Evolutionary conservation across 2,797 vertebrate species (phyloP).

Genomic region (Girardinus metallicus): DNA sequence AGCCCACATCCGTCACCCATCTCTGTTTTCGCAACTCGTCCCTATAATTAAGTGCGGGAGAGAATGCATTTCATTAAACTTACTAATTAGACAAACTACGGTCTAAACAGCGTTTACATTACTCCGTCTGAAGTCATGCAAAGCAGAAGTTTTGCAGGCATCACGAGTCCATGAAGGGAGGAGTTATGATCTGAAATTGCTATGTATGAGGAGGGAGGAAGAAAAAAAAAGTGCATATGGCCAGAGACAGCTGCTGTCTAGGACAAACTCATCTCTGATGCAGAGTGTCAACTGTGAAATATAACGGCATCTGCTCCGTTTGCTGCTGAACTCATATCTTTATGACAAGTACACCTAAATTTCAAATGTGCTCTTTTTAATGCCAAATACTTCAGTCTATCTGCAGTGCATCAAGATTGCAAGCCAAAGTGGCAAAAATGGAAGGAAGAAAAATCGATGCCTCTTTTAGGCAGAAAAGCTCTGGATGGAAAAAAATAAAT

Average conservation of each 20-base stretch:
- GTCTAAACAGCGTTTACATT: slow-evolving; percentile 37
- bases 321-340: slow-evolving; percentile 40
- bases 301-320: slow-evolving; percentile 58
- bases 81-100: slow-evolving; percentile 56
- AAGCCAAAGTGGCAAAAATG: slow-evolving; percentile 16
- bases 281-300: slow-evolving; percentile 56
- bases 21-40: slow-evolving; percentile 33
- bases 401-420: slow-evolving; percentile 7
- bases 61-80: slow-evolving; percentile 51
- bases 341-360: slow-evolving; percentile 39
- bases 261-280: slow-evolving; percentile 58
- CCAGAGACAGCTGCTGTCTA: slow-evolving; percentile 64
- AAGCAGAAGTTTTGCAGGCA: slow-evolving; percentile 33
- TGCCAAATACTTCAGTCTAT: slow-evolving; percentile 22
- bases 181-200: slow-evolving; percentile 43
- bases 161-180: slow-evolving; percentile 28
- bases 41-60: slow-evolving; percentile 47
- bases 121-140: slow-evolving; percentile 29
- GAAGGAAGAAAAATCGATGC: slow-evolving; percentile 9
- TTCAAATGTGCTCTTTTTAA: slow-evolving; percentile 29
- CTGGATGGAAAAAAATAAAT: not conserved
- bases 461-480: slow-evolving; percentile 17
- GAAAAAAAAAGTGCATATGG: slow-evolving; percentile 43
- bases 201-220: slow-evolving; percentile 27
- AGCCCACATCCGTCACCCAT: slow-evolving; percentile 28